Percentiles rank a stretch among this genome's conserved stretches.
Conservation (phyloP, 2,113 vertebrate species). For the Porphyrio hochstetteri region DNA sequence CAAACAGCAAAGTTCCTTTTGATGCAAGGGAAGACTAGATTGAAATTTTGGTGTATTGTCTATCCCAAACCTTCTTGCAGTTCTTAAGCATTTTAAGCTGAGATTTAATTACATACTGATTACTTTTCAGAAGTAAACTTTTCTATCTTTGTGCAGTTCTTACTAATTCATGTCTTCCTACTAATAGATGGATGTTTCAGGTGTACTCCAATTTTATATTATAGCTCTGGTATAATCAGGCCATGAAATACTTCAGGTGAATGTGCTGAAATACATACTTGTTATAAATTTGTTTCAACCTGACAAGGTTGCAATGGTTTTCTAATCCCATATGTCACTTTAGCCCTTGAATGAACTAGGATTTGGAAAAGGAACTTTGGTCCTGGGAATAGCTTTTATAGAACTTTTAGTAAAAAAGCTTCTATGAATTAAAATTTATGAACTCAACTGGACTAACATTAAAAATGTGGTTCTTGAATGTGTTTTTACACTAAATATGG, state of each 20-base stretch:
- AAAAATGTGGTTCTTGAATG: neutral
- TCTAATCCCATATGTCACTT: neutral
- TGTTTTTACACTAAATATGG: neutral
- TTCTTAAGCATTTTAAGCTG: neutral
- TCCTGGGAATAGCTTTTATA: neutral
- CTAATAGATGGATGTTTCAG: neutral
- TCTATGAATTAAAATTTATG: neutral
- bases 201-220: neutral
- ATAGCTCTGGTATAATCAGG: neutral
- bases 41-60: neutral
- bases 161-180: neutral
- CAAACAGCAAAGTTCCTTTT: neutral
- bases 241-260: neutral
- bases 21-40: neutral
- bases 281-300: neutral
- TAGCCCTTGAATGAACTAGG: neutral
- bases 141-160: neutral
- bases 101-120: neutral
- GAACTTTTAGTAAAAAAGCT: neutral
- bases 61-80: neutral
- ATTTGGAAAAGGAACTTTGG: neutral
- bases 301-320: neutral
- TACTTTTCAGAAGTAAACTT: neutral
- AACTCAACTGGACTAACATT: neutral
- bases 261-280: neutral